Evolutionary conservation across 1,140 invertebrate genomes (phyloP).

Genomic region (Ericerus pela): DNA sequence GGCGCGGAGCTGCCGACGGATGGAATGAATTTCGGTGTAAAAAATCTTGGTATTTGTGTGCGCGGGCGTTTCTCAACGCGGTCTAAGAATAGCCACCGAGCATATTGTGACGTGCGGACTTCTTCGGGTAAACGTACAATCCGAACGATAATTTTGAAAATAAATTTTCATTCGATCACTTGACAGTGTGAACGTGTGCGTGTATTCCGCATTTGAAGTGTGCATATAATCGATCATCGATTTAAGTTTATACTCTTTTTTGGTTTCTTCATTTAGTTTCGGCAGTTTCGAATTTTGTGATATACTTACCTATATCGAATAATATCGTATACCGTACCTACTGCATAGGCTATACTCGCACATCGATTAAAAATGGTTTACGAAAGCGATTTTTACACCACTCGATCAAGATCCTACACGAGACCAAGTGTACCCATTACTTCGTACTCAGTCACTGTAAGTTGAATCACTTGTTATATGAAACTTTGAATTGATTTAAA

Average conservation of each 20-base stretch:
- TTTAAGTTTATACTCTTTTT: neutral
- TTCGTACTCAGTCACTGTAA: constrained; percentile 65
- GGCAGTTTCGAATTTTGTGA: too few relatives aligned
- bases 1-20: neutral
- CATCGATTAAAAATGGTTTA: constrained; percentile 83
- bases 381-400: constrained; percentile 76
- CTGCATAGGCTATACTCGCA: too few relatives aligned
- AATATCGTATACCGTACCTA: too few relatives aligned
- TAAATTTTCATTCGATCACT: constrained; percentile 3
- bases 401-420: constrained; percentile 56
- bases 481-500: too few relatives aligned
- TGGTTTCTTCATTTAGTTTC: neutral
- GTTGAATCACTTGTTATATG: neutral
- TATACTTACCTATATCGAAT: too few relatives aligned
- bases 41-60: too few relatives aligned
- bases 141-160: neutral
- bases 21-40: neutral
- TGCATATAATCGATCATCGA: neutral
- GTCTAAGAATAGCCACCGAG: constrained; percentile 2
- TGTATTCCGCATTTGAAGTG: neutral
- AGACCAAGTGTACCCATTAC: constrained; percentile 39
- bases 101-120: constrained; percentile 1
- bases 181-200: neutral
- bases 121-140: neutral
- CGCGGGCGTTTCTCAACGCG: too few relatives aligned